phyloP scores from a whole-genome alignment of 1,140 invertebrate species.

The Platyura marginata region DNA sequence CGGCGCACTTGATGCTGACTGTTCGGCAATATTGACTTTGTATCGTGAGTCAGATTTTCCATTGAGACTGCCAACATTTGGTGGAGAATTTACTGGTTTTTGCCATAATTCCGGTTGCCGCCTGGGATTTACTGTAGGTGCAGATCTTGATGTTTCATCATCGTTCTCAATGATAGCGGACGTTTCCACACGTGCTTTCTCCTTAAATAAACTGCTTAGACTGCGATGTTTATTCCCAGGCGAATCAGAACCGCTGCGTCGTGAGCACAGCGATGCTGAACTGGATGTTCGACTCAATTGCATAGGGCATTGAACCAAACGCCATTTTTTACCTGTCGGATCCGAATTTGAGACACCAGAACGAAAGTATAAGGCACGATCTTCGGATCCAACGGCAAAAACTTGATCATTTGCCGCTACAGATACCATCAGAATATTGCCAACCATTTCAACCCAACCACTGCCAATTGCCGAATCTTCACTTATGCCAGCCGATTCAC shows the following conservation, averaged over 20 bases:
- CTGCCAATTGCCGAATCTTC: slow-evolving; percentile 52
- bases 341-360: slow-evolving; percentile 57
- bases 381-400: slow-evolving; percentile 22
- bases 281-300: slow-evolving; percentile 62
- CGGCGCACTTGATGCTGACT: slow-evolving; percentile 18
- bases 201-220: slow-evolving; percentile 21
- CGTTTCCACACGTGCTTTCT: slow-evolving; percentile 19
- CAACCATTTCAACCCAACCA: slow-evolving; percentile 72
- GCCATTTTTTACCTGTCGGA: slow-evolving; percentile 75
- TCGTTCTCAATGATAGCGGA: slow-evolving; percentile 24
- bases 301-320: slow-evolving; percentile 49
- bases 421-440: slow-evolving; percentile 62
- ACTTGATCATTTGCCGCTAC: slow-evolving; percentile 76
- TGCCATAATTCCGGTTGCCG: slow-evolving; percentile 17
- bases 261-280: slow-evolving; percentile 30
- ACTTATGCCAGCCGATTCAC: slow-evolving; percentile 43
- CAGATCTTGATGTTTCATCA: slow-evolving; percentile 34
- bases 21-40: slow-evolving; percentile 10
- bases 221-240: slow-evolving; percentile 23
- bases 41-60: slow-evolving; percentile 15
- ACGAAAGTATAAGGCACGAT: slow-evolving; percentile 57
- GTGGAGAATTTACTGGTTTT: slow-evolving; percentile 7
- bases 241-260: slow-evolving; percentile 27
- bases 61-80: slow-evolving; percentile 21
- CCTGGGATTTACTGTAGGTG: slow-evolving; percentile 16